Evolutionary conservation across 1,140 invertebrate genomes (phyloP).

Genomic region (Lepidurus apus): DNA sequence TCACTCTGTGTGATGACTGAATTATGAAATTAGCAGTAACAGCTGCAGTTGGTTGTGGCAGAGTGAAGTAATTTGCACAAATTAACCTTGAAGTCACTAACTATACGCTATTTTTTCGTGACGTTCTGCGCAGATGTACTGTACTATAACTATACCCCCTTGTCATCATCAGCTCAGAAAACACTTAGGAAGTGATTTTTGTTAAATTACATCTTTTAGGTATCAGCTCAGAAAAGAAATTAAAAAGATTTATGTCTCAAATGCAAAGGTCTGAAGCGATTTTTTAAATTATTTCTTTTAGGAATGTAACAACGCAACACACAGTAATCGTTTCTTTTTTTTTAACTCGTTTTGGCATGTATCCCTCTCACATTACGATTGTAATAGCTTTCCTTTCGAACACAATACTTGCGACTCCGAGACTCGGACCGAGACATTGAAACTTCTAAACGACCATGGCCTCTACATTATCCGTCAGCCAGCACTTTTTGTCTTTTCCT

Average conservation of each 20-base stretch:
- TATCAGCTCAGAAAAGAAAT: neutral
- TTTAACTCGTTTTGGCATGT: neutral
- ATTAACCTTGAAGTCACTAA: constrained; percentile 2
- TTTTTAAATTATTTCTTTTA: neutral
- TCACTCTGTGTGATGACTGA: neutral
- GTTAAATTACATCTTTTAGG: no score
- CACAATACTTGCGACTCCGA: neutral
- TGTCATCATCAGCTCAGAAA: neutral
- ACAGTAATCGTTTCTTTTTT: neutral
- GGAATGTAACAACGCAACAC: neutral
- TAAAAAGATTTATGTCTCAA: neutral
- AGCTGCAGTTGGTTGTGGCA: neutral
- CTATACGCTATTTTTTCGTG: neutral
- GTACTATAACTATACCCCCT: neutral
- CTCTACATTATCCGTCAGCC: neutral
- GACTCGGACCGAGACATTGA: neutral
- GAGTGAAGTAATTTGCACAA: neutral
- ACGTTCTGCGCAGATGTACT: neutral
- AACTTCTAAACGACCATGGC: neutral
- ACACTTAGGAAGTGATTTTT: no score
- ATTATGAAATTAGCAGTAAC: neutral
- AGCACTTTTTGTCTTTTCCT: neutral
- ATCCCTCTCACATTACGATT: constrained; percentile 8
- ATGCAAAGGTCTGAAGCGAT: neutral
- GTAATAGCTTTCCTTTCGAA: neutral